Conservation (phyloP, 1,140 invertebrate genomes). For the Leptestheria dahalacensis region DNA sequence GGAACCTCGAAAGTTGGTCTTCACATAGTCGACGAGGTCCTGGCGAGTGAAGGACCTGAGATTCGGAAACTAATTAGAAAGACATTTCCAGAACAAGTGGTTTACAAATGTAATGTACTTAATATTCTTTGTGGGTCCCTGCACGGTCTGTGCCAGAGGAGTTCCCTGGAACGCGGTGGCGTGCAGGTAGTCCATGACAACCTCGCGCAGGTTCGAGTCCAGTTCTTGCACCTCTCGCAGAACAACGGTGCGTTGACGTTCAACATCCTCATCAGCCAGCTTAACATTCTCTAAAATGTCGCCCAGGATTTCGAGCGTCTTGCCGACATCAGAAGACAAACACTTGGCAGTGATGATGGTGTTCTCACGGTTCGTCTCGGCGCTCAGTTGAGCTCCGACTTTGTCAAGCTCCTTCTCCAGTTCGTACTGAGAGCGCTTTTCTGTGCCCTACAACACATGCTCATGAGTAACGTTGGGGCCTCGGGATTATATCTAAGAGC, state of each 20-base stretch:
- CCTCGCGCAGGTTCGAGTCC: constrained; percentile 97
- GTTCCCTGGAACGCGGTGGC: constrained; percentile 90
- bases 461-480: constrained; percentile 4
- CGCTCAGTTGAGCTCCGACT: constrained; percentile 96
- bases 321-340: constrained; percentile 77
- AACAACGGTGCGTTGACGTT: constrained; percentile 92
- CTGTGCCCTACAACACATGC: constrained; percentile 54
- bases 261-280: constrained; percentile 79
- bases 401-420: constrained; percentile 97
- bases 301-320: constrained; percentile 88
- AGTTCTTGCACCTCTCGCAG: constrained; percentile 98
- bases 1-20: constrained; percentile 78
- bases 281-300: constrained; percentile 97
- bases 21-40: constrained; percentile 78
- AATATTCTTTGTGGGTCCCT: constrained; percentile 96
- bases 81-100: constrained; percentile 1
- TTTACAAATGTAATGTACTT: constrained; percentile 35
- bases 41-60: constrained; percentile 64
- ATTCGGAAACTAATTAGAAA: too few relatives aligned
- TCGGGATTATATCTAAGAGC: background rate
- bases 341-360: constrained; percentile 99
- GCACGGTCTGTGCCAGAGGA: constrained; percentile 86
- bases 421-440: constrained; percentile 82
- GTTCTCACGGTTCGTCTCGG: constrained; percentile 96
- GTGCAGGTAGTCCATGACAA: constrained; percentile 99